Evolutionary conservation across 2,797 vertebrate species (phyloP).

Genomic region (Psittacula derbiana): DNA sequence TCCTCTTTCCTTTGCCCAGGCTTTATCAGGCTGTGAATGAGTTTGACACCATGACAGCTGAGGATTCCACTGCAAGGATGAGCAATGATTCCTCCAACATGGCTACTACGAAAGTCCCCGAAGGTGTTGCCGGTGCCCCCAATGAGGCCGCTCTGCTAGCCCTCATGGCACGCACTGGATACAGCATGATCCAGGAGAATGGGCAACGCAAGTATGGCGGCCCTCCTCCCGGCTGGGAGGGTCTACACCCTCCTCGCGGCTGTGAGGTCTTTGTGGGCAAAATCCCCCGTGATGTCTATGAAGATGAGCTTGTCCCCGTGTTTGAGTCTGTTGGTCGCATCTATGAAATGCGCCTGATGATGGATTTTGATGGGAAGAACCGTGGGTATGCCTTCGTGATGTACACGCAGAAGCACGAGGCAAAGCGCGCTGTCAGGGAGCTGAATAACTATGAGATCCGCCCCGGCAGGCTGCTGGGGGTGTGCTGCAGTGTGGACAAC

Average conservation of each 20-base stretch:
- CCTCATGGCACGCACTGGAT: slow-evolving; percentile 93
- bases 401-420: slow-evolving; percentile 95
- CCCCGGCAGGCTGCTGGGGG: slow-evolving; percentile 92
- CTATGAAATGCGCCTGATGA: slow-evolving; percentile 99
- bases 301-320: slow-evolving; percentile 95
- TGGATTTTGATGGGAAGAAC: slow-evolving; percentile 99
- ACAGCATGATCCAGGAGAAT: slow-evolving; percentile 94
- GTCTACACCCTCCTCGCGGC: slow-evolving; percentile 87
- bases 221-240: slow-evolving; percentile 93
- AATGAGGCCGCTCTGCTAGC: slow-evolving; percentile 89
- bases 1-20: slow-evolving; percentile 68
- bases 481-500: slow-evolving; percentile 98
- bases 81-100: slow-evolving; percentile 84
- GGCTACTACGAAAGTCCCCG: slow-evolving; percentile 78
- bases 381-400: slow-evolving; percentile 96
- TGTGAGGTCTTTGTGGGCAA: slow-evolving; percentile 99
- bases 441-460: slow-evolving; percentile 98
- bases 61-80: slow-evolving; percentile 92
- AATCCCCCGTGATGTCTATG: slow-evolving; percentile 96
- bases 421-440: slow-evolving; percentile 94
- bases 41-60: slow-evolving; percentile 96
- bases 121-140: slow-evolving; percentile 88
- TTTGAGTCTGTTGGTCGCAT: slow-evolving; percentile 93
- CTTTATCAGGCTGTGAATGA: slow-evolving; percentile 85
- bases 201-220: slow-evolving; percentile 95